Evolutionary conservation across 2,888 invertebrate species (phyloP).

Genomic region (Brenthis daphne): DNA sequence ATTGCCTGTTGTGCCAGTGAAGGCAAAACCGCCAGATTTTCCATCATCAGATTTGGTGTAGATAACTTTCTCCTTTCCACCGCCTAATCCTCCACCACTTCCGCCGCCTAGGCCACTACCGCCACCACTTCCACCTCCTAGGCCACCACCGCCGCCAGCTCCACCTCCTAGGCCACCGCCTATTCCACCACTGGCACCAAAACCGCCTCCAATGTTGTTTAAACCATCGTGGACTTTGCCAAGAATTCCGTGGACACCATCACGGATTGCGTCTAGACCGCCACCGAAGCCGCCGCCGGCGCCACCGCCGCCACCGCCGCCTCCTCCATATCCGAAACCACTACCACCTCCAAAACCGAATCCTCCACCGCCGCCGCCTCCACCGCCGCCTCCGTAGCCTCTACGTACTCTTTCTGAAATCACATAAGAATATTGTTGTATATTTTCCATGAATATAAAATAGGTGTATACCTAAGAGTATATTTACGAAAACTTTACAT

Average conservation of each 20-base stretch:
- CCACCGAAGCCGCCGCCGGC: conserved; percentile 40
- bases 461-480: background rate
- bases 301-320: conserved; percentile 46
- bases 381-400: conserved; percentile 48
- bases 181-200: conserved; percentile 31
- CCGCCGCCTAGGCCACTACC: conserved; percentile 50
- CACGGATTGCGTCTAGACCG: conserved; percentile 41
- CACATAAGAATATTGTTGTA: conserved; percentile 29
- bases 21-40: conserved; percentile 73
- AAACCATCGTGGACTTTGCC: conserved; percentile 57
- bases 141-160: conserved; percentile 38
- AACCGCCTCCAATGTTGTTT: conserved; percentile 48
- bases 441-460: conserved; percentile 9
- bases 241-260: conserved; percentile 18
- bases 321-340: conserved; percentile 50
- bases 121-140: conserved; percentile 39
- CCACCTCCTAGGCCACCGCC: conserved; percentile 40
- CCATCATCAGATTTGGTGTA: conserved; percentile 69
- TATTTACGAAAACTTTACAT: background rate
- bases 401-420: conserved; percentile 64
- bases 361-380: conserved; percentile 49
- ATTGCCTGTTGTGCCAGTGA: conserved; percentile 65
- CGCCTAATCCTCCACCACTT: conserved; percentile 39
- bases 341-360: conserved; percentile 49
- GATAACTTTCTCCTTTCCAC: conserved; percentile 52